Conservation (phyloP, 2,113 vertebrate genomes). For the Fulmarus glacialis region DNA sequence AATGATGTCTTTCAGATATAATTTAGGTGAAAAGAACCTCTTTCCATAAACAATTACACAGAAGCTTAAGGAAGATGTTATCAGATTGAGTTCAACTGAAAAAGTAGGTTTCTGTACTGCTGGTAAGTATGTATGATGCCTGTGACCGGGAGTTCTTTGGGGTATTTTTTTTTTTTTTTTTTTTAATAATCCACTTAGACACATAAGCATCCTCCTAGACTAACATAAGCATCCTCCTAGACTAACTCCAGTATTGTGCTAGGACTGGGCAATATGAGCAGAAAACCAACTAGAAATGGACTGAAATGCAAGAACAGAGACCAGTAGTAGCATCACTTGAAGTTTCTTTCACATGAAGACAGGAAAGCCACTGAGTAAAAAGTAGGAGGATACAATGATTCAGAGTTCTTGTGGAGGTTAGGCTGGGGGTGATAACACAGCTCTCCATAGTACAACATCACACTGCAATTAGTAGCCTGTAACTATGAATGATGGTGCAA, state of each 20-base stretch:
- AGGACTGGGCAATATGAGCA: neutral
- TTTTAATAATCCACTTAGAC: neutral
- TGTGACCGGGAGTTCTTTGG: neutral
- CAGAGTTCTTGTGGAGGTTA: neutral
- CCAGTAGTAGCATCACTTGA: neutral
- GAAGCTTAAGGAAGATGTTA: neutral
- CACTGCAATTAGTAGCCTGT: neutral
- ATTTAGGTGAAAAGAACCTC: neutral
- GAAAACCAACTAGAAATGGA: neutral
- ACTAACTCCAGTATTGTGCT: neutral
- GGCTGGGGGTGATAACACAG: neutral
- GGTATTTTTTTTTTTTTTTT: too few species aligned
- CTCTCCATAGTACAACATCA: neutral
- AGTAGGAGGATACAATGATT: neutral
- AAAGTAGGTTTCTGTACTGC: neutral
- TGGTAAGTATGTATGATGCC: neutral
- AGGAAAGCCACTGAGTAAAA: neutral
- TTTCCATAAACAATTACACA: neutral
- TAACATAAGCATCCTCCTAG: neutral
- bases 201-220: neutral
- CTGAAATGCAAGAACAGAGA: neutral
- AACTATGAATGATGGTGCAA: neutral
- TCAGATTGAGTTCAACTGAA: neutral
- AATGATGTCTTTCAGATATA: neutral
- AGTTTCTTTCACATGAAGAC: neutral